Conservation (phyloP, 2,797 vertebrate species). For the Enoplosus armatus region DNA sequence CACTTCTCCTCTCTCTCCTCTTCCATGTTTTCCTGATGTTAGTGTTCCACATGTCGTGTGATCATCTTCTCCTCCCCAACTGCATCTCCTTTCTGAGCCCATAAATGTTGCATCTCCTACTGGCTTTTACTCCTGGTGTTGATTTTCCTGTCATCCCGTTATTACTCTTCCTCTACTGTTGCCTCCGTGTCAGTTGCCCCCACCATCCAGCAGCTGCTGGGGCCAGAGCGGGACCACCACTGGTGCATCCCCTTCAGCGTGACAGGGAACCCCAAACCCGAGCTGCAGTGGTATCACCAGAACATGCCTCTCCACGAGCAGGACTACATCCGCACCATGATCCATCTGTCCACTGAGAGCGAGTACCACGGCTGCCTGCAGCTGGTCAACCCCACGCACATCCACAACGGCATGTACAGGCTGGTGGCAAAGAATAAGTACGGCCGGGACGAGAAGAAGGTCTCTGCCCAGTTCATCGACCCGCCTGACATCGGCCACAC, state of each 20-base stretch:
- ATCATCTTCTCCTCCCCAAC: constrained; percentile 7
- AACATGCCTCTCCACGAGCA: constrained; percentile 89
- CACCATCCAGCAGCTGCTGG: constrained; percentile 92
- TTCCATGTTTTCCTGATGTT: constrained; percentile 47
- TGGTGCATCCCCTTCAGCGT: constrained; percentile 99
- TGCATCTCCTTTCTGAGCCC: constrained; percentile 41
- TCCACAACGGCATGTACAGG: constrained; percentile 95
- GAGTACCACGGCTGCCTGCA: constrained; percentile 98
- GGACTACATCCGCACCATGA: constrained; percentile 93
- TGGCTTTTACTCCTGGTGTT: constrained; percentile 64
- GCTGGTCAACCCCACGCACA: constrained; percentile 95
- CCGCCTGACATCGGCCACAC: constrained; percentile 85
- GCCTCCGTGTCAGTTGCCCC: constrained; percentile 90
- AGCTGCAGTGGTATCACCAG: constrained; percentile 93
- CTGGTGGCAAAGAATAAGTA: constrained; percentile 92
- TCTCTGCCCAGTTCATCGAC: constrained; percentile 93
- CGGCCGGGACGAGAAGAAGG: constrained; percentile 90
- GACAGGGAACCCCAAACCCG: constrained; percentile 94
- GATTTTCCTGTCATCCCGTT: constrained; percentile 69
- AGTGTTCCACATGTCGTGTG: constrained; percentile 31
- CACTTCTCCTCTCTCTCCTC: constrained; percentile 51
- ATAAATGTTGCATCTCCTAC: constrained; percentile 56
- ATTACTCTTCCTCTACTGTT: constrained; percentile 74
- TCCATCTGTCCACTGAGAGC: constrained; percentile 89
- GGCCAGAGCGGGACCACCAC: constrained; percentile 91